Evolutionary conservation across 2,888 invertebrate genomes (phyloP).

Genomic region (Hirtodrosophila confusa): DNA sequence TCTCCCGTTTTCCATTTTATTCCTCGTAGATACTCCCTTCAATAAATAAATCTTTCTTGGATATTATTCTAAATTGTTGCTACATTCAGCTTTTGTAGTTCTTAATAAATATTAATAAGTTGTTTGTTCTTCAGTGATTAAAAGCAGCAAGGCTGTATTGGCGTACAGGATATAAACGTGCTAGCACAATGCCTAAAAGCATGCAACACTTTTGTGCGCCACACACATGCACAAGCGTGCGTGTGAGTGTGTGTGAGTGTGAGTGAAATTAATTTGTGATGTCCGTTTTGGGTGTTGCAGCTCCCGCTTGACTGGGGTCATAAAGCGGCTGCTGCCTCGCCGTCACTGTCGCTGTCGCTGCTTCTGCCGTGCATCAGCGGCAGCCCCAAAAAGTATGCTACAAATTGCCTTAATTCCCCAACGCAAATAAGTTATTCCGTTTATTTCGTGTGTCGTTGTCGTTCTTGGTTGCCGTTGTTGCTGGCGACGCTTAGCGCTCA

Average conservation of each 20-base stretch:
- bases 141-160: too few relatives aligned
- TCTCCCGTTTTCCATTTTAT: too few relatives aligned
- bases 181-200: slow-evolving; percentile 22
- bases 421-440: slow-evolving; percentile 67
- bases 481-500: slow-evolving; percentile 43
- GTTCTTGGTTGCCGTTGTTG: slow-evolving; percentile 1
- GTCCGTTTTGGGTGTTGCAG: slow-evolving; percentile 35
- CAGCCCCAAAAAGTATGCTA: slow-evolving; percentile 56
- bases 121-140: too few relatives aligned
- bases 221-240: not conserved
- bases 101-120: too few relatives aligned
- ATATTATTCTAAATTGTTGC: too few relatives aligned
- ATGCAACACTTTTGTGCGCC: not conserved
- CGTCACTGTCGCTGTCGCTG: not conserved
- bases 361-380: slow-evolving; percentile 13
- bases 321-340: slow-evolving; percentile 27
- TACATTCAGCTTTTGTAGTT: too few relatives aligned
- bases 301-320: slow-evolving; percentile 31
- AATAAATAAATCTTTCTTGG: too few relatives aligned
- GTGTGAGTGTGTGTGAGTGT: slow-evolving; percentile 12
- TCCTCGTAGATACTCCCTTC: too few relatives aligned
- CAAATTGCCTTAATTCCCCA: slow-evolving; percentile 71
- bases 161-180: too few relatives aligned
- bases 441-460: slow-evolving; percentile 48
- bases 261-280: slow-evolving; percentile 64